These are phyloP conservation scores for Saxidomus purpurata DNA, from an alignment of 1,140 invertebrate species.

Conservation along the genomic window DNA sequence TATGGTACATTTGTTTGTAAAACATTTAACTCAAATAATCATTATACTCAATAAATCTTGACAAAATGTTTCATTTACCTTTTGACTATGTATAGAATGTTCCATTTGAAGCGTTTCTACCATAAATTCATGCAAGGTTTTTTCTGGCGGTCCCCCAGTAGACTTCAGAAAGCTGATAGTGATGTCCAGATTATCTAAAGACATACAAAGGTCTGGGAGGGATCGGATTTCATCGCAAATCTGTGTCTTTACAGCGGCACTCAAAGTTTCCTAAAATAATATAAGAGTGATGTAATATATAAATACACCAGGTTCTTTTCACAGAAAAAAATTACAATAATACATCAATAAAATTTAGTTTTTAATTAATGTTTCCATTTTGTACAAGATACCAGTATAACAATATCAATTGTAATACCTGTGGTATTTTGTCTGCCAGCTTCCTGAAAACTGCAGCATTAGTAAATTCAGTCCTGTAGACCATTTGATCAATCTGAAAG, in stretches of 20 bases:
- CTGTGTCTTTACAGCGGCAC: conserved; percentile 52
- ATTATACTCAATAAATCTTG: neutral
- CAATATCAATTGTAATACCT: conserved; percentile 68
- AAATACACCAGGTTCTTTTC: too few species aligned
- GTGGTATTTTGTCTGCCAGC: conserved; percentile 75
- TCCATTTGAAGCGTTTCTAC: conserved; percentile 67
- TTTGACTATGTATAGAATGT: conserved; percentile 52
- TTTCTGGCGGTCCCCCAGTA: conserved; percentile 41
- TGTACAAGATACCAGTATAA: too few species aligned
- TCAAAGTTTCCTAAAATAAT: conserved; percentile 61
- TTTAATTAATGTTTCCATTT: too few species aligned
- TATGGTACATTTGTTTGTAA: too few species aligned
- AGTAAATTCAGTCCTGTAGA: conserved; percentile 76
- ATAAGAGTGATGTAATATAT: too few species aligned
- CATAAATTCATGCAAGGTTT: conserved; percentile 68
- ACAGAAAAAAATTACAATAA: too few species aligned
- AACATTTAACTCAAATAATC: neutral
- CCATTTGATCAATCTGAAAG: conserved; percentile 76
- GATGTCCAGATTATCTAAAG: conserved; percentile 70
- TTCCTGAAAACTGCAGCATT: conserved; percentile 74
- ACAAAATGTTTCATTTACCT: conserved; percentile 41
- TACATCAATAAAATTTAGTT: too few species aligned
- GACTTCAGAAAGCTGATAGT: conserved; percentile 71
- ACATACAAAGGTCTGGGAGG: conserved; percentile 66
- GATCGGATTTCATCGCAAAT: conserved; percentile 59